Evolutionary conservation across 2,113 vertebrate genomes (phyloP).

Genomic region (Ascaphus truei): DNA sequence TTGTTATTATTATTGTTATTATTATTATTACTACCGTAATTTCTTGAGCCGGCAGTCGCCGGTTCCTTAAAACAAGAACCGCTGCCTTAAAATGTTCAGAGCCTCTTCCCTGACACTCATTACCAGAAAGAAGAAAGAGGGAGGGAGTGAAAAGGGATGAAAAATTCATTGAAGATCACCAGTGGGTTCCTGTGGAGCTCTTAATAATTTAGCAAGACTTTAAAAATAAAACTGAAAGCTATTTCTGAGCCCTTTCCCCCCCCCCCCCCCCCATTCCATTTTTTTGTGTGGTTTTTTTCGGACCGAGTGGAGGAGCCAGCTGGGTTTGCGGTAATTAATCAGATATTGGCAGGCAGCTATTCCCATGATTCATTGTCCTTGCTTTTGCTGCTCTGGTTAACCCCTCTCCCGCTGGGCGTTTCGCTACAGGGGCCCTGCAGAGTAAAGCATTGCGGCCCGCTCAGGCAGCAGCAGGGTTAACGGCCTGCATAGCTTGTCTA

Average conservation of each 20-base stretch:
- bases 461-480: too few species aligned
- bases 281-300: slow-evolving; percentile 22
- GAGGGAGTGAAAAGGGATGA: slow-evolving; percentile 18
- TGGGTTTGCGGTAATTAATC: slow-evolving; percentile 36
- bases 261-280: neutral
- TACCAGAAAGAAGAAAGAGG: slow-evolving; percentile 14
- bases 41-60: too few species aligned
- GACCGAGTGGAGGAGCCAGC: slow-evolving; percentile 16
- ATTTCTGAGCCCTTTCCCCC: slow-evolving; percentile 27
- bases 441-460: too few species aligned
- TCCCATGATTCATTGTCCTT: slow-evolving; percentile 31
- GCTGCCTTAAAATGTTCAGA: too few species aligned
- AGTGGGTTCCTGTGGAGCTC: slow-evolving; percentile 12
- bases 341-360: slow-evolving; percentile 27
- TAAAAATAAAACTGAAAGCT: slow-evolving; percentile 34
- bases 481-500: neutral
- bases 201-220: slow-evolving; percentile 34
- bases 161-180: slow-evolving; percentile 32
- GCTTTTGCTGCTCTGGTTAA: slow-evolving; percentile 9
- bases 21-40: too few species aligned
- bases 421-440: neutral
- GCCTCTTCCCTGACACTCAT: too few species aligned
- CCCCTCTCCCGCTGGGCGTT: neutral
- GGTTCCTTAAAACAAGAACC: too few species aligned
- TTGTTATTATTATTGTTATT: too few species aligned